Evolutionary conservation across 2,113 vertebrate species (phyloP).

Genomic region (Oryzias celebensis): DNA sequence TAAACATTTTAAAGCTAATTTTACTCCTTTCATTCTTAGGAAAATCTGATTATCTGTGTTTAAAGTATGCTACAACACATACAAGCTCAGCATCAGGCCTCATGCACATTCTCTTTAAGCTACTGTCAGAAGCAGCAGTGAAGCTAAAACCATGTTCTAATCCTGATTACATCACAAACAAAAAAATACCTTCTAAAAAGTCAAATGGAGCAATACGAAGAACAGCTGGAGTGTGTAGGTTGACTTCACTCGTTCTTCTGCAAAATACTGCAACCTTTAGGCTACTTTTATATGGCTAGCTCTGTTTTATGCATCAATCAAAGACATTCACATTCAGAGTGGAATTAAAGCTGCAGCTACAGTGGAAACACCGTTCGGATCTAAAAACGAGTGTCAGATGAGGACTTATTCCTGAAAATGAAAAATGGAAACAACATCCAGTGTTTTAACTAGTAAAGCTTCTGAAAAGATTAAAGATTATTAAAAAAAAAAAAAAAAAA

Average conservation of each 20-base stretch:
- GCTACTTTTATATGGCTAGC: constrained; percentile 74
- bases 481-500: not conserved
- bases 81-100: constrained; percentile 38
- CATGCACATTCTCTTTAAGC: constrained; percentile 44
- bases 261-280: constrained; percentile 48
- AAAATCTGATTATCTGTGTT: constrained; percentile 45
- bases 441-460: constrained; percentile 50
- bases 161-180: too few species aligned
- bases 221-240: too few species aligned
- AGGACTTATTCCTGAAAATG: not conserved
- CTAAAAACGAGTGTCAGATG: too few species aligned
- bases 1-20: constrained; percentile 54
- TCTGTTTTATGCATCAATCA: constrained; percentile 50
- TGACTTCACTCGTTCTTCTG: not conserved
- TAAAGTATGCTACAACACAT: constrained; percentile 72
- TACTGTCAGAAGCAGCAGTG: constrained; percentile 35
- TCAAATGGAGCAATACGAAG: too few species aligned
- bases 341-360: constrained; percentile 73
- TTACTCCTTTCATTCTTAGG: constrained; percentile 41
- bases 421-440: constrained; percentile 51
- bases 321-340: constrained; percentile 75
- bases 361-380: constrained; percentile 35
- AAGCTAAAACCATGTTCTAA: constrained; percentile 32
- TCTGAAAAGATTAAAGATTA: constrained; percentile 43
- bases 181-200: too few species aligned